Evolutionary conservation across 2,113 vertebrate species (phyloP), one percentile per base, ranked within the genome.

Genomic region (Melanotaenia duboulayi): DNA sequence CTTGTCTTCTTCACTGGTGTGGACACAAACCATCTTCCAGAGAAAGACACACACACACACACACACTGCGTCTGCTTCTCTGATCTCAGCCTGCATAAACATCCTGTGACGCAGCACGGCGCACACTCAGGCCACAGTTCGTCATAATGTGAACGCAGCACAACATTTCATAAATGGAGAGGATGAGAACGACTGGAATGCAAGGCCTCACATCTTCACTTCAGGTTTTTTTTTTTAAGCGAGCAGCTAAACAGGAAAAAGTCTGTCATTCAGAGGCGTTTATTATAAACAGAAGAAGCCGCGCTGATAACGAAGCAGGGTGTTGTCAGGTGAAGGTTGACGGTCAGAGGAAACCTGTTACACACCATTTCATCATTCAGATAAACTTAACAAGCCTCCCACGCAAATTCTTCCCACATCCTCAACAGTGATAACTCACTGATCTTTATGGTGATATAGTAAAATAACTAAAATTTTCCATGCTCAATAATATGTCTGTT

Each of bases 71-170:
- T 79, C 61, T 68, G 60, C 64, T 55, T 61, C 23, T 55, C 54
- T 40, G 37, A 51, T 40, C 60, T 48, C n/a, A n/a, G 52, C 4
- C 78, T 65, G 69, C 58, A 20, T 79, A 90, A 90, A 90, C 89
- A 87, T 89, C 86, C 87, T 87, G 55, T 88, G 82, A 88, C 49
- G 76, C 81, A 75, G 77, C 65, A 8, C 57, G 57, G 46, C 32
- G 51, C 35, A 61, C 42, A 65, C 67, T 78, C 59, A 62, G 70
- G 48, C 57, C 50, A n/a, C 48, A 74, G 37, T 39, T 69, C 5
- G 11, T 78, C 73, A 65, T 62, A 71, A 78, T 40, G 74, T 32
- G 59, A 52, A 44, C 23, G 11, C 1, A n/a, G 17, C 35, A 4
- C 48, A 59, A 72, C 58, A 64, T 20, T 74, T 7, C 73, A 7